phyloP scores from a whole-genome alignment of 2,113 vertebrate species.

The Hydrochoerus hydrochaeris region DNA sequence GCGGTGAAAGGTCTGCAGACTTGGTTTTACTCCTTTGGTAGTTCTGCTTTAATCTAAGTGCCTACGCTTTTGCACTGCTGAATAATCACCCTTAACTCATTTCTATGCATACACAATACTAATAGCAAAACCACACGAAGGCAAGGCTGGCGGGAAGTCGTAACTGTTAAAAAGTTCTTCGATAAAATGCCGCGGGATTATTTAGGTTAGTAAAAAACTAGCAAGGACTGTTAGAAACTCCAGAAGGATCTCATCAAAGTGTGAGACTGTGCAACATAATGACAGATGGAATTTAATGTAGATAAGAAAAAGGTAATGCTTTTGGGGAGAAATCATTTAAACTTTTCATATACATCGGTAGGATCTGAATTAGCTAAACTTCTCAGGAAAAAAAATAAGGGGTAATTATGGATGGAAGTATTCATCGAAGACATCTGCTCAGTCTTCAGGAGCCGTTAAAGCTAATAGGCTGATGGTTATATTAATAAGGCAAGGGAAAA shows the following conservation, averaged over 20 bases:
- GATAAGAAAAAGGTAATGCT: constrained; percentile 84
- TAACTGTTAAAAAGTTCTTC: constrained; percentile 80
- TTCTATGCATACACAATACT: constrained; percentile 60
- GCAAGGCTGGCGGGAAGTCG: constrained; percentile 74
- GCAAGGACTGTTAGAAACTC: constrained; percentile 77
- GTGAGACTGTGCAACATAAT: constrained; percentile 78
- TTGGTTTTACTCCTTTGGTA: constrained; percentile 57
- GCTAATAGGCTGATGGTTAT: constrained; percentile 81
- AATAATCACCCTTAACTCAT: constrained; percentile 50
- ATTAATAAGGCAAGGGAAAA: constrained; percentile 83
- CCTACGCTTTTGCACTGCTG: constrained; percentile 41
- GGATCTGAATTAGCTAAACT: constrained; percentile 81
- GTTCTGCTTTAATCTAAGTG: constrained; percentile 41
- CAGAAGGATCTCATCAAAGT: constrained; percentile 82
- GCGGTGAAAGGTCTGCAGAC: constrained; percentile 45
- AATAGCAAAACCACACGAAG: constrained; percentile 66
- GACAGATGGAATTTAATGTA: constrained; percentile 83
- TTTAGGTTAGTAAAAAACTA: constrained; percentile 79
- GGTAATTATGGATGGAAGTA: constrained; percentile 82
- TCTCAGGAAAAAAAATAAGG: constrained; percentile 75
- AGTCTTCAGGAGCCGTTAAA: constrained; percentile 79
- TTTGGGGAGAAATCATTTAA: constrained; percentile 81
- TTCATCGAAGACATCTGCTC: constrained; percentile 83
- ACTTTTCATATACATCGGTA: constrained; percentile 81
- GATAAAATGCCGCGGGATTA: constrained; percentile 75